Evolutionary conservation across 2,113 vertebrate species (phyloP).

Genomic region (Peucedramus taeniatus): DNA sequence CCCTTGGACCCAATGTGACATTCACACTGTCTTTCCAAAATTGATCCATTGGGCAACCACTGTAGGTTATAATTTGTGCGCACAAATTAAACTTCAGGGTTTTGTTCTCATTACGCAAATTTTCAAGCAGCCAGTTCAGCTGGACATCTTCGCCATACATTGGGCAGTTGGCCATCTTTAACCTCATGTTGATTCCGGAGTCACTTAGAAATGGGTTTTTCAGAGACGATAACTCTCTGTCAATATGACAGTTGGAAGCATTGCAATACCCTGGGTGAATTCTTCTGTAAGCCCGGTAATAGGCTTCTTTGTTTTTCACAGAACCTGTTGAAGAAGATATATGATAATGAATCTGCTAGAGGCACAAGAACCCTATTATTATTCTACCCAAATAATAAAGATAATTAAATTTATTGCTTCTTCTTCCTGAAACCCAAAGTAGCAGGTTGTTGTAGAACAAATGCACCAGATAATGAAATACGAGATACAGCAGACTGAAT

Average conservation of each 20-base stretch:
- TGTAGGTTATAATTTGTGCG: conserved; percentile 44
- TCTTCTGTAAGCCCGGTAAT: conserved; percentile 53
- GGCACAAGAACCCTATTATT: not conserved
- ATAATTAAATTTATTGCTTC: not conserved
- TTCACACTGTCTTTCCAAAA: conserved; percentile 58
- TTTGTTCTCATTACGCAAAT: conserved; percentile 42
- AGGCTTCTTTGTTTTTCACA: conserved; percentile 56
- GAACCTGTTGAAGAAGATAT: conserved; percentile 41
- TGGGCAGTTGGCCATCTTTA: conserved; percentile 61
- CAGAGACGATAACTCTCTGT: conserved; percentile 38
- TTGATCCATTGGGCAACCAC: conserved; percentile 40
- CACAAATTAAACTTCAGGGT: conserved; percentile 53
- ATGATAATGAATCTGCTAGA: not conserved
- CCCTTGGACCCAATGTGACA: conserved; percentile 28
- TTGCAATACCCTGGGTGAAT: conserved; percentile 56
- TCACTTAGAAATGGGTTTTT: conserved; percentile 57
- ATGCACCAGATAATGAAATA: not conserved
- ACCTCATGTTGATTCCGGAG: conserved; percentile 39
- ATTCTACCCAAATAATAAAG: not conserved
- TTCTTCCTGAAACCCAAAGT: not conserved
- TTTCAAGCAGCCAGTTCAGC: conserved; percentile 54
- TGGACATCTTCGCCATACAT: conserved; percentile 60
- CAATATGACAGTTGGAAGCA: conserved; percentile 60
- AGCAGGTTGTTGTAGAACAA: not conserved
- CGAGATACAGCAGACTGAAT: not conserved